phyloP scores from a whole-genome alignment of 2,113 vertebrate genomes.

The Phoenicopterus ruber region DNA sequence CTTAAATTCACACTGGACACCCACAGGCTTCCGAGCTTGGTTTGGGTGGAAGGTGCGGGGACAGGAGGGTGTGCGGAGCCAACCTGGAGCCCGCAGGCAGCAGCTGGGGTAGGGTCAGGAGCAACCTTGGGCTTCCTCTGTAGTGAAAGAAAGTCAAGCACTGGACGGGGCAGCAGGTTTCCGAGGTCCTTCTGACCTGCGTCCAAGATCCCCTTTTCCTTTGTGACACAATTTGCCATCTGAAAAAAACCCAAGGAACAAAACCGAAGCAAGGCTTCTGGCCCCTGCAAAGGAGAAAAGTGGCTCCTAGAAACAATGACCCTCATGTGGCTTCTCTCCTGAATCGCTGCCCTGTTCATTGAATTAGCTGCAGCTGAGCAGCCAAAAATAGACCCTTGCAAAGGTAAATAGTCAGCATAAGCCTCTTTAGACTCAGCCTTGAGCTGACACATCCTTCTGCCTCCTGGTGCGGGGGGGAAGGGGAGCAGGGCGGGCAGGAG shows the following conservation, averaged over 20 bases:
- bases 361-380: neutral
- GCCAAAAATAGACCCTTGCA: neutral
- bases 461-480: neutral
- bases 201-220: neutral
- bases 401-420: conserved; percentile 15
- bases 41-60: neutral
- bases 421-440: conserved; percentile 8
- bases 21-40: neutral
- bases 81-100: neutral
- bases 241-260: neutral
- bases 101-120: neutral
- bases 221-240: neutral
- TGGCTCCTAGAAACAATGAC: neutral
- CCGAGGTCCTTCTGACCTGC: neutral
- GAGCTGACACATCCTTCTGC: neutral
- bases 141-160: neutral
- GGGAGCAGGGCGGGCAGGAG: neutral
- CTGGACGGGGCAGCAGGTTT: neutral
- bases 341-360: neutral
- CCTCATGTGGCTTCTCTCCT: neutral
- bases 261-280: neutral
- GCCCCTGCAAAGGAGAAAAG: neutral
- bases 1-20: neutral
- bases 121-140: neutral
- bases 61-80: rapidly evolving